Evolutionary conservation across 2,888 invertebrate species (phyloP).

Genomic region (Acrocyrtus sp.): DNA sequence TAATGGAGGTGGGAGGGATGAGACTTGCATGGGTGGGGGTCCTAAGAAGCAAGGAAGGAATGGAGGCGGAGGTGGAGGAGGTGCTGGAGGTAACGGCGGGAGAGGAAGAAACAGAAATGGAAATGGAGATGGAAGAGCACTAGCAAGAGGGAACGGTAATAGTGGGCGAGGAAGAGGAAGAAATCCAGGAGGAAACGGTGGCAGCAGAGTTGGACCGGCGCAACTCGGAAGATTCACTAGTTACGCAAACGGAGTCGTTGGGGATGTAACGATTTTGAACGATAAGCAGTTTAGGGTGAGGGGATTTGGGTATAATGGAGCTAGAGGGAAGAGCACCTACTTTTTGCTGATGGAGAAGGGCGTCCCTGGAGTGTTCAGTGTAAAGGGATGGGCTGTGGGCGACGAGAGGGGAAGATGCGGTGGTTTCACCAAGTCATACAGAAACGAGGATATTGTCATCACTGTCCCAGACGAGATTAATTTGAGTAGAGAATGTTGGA

Average conservation of each 20-base stretch:
- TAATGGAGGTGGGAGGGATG: neutral
- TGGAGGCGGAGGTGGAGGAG: neutral
- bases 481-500: slow-evolving; percentile 7
- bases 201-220: neutral
- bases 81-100: neutral
- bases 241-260: slow-evolving; percentile 26
- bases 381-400: slow-evolving; percentile 17
- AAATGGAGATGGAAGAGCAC: neutral
- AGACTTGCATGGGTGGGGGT: neutral
- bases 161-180: neutral
- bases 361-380: slow-evolving; percentile 9
- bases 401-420: slow-evolving; percentile 14
- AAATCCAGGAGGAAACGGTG: neutral
- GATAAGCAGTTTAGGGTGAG: slow-evolving; percentile 24
- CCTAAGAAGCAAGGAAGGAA: neutral
- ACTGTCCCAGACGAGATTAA: slow-evolving; percentile 17
- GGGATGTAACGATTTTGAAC: slow-evolving; percentile 17
- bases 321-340: neutral
- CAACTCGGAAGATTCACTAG: slow-evolving; percentile 10
- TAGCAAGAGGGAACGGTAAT: neutral
- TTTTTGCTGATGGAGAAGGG: slow-evolving; percentile 26
- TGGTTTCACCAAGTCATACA: slow-evolving; percentile 13
- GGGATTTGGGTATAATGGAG: slow-evolving; percentile 19
- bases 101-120: neutral
- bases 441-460: slow-evolving; percentile 12